A percentile compares a stretch with the other conserved stretches of the same genome.
phyloP scores from a whole-genome alignment of 2,797 vertebrate species.

The Smutsia gigantea region DNA sequence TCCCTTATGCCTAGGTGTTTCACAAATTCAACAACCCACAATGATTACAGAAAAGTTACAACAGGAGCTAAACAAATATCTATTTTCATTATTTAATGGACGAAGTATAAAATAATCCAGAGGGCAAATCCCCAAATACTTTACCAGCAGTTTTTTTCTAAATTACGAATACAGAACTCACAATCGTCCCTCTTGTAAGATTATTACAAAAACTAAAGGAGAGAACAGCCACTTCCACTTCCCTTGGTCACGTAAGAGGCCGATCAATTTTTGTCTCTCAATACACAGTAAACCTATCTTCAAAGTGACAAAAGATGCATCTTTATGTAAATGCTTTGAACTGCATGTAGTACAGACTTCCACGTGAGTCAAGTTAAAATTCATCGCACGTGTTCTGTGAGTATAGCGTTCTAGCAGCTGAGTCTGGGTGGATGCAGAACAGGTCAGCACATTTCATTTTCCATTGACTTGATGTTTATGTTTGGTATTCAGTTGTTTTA shows the following conservation, averaged over 20 bases:
- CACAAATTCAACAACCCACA: background rate
- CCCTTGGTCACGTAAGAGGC: background rate
- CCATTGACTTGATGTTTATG: slow-evolving; percentile 80
- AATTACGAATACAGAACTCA: background rate
- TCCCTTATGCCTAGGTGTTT: background rate
- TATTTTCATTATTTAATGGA: slow-evolving; percentile 25
- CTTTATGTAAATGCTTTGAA: slow-evolving; percentile 80
- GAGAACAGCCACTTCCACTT: background rate
- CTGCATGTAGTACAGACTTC: slow-evolving; percentile 67
- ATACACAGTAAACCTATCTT: slow-evolving; percentile 55
- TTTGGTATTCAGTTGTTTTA: slow-evolving; percentile 86
- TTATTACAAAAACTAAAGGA: slow-evolving; percentile 2
- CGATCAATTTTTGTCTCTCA: background rate
- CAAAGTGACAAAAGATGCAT: slow-evolving; percentile 69
- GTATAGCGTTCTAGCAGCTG: slow-evolving; percentile 78
- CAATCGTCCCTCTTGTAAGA: background rate
- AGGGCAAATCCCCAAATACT: background rate
- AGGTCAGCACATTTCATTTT: slow-evolving; percentile 83
- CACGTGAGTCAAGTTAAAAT: slow-evolving; percentile 78
- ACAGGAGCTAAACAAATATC: background rate
- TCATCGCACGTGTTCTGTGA: slow-evolving; percentile 80
- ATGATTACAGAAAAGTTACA: background rate
- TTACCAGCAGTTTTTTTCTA: background rate
- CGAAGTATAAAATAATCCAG: background rate
- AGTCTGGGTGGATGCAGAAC: slow-evolving; percentile 81